phyloP scores from a whole-genome alignment of 1,140 invertebrate genomes.

The Hirudo medicinalis region DNA sequence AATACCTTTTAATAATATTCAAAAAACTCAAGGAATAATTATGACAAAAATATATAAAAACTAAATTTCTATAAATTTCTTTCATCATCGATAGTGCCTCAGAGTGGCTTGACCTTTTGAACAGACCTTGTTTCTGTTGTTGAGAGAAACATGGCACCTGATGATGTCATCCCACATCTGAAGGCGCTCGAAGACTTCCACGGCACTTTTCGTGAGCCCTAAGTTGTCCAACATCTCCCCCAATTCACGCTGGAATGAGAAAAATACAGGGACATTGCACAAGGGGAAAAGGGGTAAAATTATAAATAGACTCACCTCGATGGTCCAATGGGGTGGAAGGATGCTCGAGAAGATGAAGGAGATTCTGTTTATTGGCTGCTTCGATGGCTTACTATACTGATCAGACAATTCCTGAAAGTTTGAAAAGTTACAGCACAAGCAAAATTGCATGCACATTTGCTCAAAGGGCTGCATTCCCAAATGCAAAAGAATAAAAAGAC shows the following conservation, averaged over 20 bases:
- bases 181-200: constrained; percentile 67
- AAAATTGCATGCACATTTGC: too few relatives aligned
- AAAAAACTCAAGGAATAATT: too few relatives aligned
- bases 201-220: constrained; percentile 66
- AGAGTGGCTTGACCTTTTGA: background rate
- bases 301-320: background rate
- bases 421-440: background rate
- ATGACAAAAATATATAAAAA: too few relatives aligned
- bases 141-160: constrained; percentile 67
- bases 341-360: background rate
- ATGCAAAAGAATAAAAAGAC: too few relatives aligned
- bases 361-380: background rate
- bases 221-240: constrained; percentile 64
- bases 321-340: constrained; percentile 3
- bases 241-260: constrained; percentile 47
- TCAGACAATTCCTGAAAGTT: background rate
- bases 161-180: constrained; percentile 86
- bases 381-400: background rate
- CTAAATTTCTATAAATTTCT: too few relatives aligned
- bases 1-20: too few relatives aligned
- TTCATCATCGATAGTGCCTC: too few relatives aligned
- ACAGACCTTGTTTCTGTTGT: constrained; percentile 63
- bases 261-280: background rate
- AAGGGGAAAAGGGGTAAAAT: background rate
- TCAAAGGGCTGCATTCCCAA: background rate